Evolutionary conservation across 23 tunicate species (phyloP), one percentile per base, ranked within the genome.

Genomic region (Halocynthia roretzi): DNA sequence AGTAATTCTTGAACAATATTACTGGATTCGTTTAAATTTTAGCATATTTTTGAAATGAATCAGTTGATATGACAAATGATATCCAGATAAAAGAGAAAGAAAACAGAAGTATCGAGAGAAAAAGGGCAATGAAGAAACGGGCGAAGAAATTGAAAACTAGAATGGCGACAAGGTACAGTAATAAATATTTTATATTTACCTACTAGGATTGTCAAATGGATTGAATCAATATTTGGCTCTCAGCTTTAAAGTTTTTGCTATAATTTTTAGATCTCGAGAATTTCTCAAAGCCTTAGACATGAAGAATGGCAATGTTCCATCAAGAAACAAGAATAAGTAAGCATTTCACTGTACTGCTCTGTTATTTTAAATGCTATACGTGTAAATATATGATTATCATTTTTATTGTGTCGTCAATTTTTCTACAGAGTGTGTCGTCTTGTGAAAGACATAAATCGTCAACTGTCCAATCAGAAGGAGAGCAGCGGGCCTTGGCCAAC

Each of bases 401-500:
- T 31, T 31, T 31, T 31, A 31, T 31, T 31, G 44, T 31, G 44
- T 31, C 5, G 20, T 67, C 12, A 15, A 1, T 62, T 18, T 5
- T 71, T 61, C 8, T 54, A 6, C 77, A 90, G 97, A 67, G 78
- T 90, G 7, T 80, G 70, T 20, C 80, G 90, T 5, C 65, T 90
- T 21, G 77, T 90, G 56, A 90, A 90, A 77, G 97, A 90, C 63
- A 63, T 85, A 63, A 85, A 54, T 18, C 81, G 87, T 58, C 60
- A 80, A 51, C 62, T 85, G 55, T 71, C 86, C 81, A 84, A 81
- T 80, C 97, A 90, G 70, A 80, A 81, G 78, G 87, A 58, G 58
- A 53, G 70, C 72, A 89, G 88, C 65, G 96, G 90, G 15, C 97
- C 97, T 11, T 90, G 97, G 97, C 97, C 90, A 49, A 70, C 90